Base-by-base conservation (phyloP, 2,113 vertebrate species). In the Variabilichromis moorii region DNA sequence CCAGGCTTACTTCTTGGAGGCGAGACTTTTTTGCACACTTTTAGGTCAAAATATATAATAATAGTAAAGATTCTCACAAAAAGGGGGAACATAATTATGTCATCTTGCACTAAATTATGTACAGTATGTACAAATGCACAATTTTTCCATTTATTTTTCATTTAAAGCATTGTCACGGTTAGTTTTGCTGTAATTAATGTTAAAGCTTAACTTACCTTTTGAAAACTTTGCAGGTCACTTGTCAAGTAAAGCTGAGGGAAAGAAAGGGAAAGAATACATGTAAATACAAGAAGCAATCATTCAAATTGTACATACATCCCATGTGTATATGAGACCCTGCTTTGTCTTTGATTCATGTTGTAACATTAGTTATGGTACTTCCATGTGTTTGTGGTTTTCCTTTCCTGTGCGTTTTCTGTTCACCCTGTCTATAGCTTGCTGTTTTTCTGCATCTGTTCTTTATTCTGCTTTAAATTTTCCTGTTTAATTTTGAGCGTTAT, bases 1-100 rank as follows among this genome's bases (percentile, higher is more conserved):
- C 96, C 94, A 99, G 90, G 91, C 79, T 97, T 0, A 98, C 97
- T 68, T 97, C 96, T 95, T 99, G 98, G 14, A 98, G 96, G 66
- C 92, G 90, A 31, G 98, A 98, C 85, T 94, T 97, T 91, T 95
- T 96, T 11, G 98, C 95, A 90, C 85, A 97, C 84, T 94, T 80
- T 28, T 7, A 86, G 68, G n/a, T 19, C 37, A 83, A 28, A 86
- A 59, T 47, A 61, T 26, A 33, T 82, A 1, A 73, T 12, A 81
- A 12, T 4, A 12, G 3, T 6, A 24, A 9, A 42, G 6, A 26
- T 51, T 8, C 16, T 19, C 26, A 33, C 3, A 1, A 82, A 47
- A 35, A 63, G 8, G 7, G 54, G 19, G 45, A 83, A 81, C 26
- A 11, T 16, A 83, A 40, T 5, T 12, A 71, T 21, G 59, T 17